These are phyloP conservation scores for Megaceryle torquata DNA, from an alignment of 2,113 vertebrate species.

Conservation along the genomic window DNA sequence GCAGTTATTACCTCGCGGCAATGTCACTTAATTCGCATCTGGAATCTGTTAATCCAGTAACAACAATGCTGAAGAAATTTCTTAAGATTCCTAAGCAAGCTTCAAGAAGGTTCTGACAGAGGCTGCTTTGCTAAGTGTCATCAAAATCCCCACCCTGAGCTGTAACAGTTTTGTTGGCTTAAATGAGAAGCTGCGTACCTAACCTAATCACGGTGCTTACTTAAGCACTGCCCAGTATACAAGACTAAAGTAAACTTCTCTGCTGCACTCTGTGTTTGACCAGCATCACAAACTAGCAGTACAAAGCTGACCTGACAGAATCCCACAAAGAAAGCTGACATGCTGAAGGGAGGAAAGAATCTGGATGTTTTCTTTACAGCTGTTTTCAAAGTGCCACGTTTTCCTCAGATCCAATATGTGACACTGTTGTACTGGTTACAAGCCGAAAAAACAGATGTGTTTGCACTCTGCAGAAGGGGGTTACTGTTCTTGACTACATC, in stretches of 20 bases:
- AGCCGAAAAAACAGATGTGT: neutral
- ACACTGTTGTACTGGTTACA: neutral
- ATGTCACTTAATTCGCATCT: neutral
- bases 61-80: neutral
- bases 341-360: neutral
- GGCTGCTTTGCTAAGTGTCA: neutral
- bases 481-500: neutral
- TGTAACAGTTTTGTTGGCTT: neutral
- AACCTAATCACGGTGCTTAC: neutral
- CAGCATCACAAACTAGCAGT: neutral
- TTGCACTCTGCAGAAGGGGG: neutral
- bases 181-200: neutral
- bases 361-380: conserved; percentile 13
- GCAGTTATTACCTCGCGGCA: neutral
- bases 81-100: neutral
- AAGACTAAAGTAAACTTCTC: neutral
- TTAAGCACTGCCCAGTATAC: neutral
- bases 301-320: conserved; percentile 25
- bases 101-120: neutral
- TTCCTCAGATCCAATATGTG: neutral
- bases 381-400: neutral
- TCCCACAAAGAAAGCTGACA: neutral
- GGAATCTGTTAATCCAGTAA: neutral
- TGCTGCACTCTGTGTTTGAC: neutral
- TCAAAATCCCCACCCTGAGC: neutral